A percentile compares a stretch with the other conserved stretches of the same genome.
Evolutionary conservation across 2,797 vertebrate species (phyloP).

Genomic region (Eremophila alpestris): DNA sequence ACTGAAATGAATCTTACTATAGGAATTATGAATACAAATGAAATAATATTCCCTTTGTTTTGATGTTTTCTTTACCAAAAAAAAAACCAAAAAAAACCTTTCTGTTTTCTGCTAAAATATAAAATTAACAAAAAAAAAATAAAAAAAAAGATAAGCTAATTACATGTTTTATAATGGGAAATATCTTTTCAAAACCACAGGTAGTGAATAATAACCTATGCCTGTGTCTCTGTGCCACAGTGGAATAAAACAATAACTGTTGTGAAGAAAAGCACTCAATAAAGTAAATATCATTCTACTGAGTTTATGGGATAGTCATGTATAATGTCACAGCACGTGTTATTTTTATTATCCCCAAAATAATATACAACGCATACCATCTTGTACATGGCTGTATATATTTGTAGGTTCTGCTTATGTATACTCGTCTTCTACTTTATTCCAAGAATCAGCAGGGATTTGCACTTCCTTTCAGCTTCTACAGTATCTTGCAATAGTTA

Average conservation of each 20-base stretch:
- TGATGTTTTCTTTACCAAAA: background rate
- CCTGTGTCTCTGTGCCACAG: background rate
- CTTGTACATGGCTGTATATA: background rate
- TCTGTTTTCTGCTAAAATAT: background rate
- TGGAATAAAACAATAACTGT: background rate
- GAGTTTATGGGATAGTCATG: background rate
- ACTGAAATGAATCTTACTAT: background rate
- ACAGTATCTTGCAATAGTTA: background rate
- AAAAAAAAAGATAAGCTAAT: background rate
- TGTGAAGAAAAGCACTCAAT: background rate
- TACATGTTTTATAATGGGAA: background rate
- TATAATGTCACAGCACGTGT: background rate
- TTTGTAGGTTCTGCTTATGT: background rate
- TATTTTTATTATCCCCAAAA: slow-evolving; percentile 2
- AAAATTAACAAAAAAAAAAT: background rate
- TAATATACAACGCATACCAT: background rate
- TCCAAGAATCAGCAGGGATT: background rate
- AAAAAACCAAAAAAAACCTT: background rate
- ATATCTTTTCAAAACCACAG: background rate
- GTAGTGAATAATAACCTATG: background rate
- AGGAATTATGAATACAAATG: background rate
- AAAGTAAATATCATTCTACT: slow-evolving; percentile 17
- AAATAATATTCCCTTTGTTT: background rate
- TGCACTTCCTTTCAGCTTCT: background rate
- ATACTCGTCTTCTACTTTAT: background rate